Conservation (phyloP, 2,888 invertebrate species). For the Hirtodrosophila duncani region DNA sequence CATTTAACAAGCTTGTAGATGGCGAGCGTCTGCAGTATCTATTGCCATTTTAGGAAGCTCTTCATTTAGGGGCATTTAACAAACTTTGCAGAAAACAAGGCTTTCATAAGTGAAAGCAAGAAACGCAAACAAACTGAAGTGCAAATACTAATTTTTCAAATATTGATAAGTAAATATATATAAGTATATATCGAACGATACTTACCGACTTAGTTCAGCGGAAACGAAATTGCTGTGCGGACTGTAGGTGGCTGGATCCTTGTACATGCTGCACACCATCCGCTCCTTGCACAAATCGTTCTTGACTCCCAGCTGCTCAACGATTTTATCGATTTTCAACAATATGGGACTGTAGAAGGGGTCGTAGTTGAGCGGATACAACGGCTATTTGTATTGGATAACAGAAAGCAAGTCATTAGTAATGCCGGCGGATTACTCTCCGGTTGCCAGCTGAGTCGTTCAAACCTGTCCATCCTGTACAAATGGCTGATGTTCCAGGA, state of each 20-base stretch:
- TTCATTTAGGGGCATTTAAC: no score
- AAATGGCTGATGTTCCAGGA: slow-evolving; percentile 79
- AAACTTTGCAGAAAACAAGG: no score
- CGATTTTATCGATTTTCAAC: slow-evolving; percentile 86
- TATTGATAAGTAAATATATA: slow-evolving; percentile 11
- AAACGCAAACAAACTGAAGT: no score
- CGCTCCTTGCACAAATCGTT: slow-evolving; percentile 88
- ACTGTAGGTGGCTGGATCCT: slow-evolving; percentile 88
- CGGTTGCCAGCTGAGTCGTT: slow-evolving; percentile 6
- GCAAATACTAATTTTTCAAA: no score
- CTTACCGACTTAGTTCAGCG: slow-evolving; percentile 92
- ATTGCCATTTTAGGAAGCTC: no score
- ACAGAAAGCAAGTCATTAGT: slow-evolving; percentile 4
- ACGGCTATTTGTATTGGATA: slow-evolving; percentile 61
- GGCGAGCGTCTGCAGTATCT: no score
- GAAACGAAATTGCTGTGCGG: slow-evolving; percentile 93
- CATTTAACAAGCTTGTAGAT: no score
- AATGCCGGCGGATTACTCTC: neutral
- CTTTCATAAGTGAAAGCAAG: no score
- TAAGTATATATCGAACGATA: slow-evolving; percentile 38
- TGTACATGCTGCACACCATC: slow-evolving; percentile 90
- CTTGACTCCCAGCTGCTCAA: slow-evolving; percentile 84
- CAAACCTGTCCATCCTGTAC: slow-evolving; percentile 77
- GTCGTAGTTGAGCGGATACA: slow-evolving; percentile 78
- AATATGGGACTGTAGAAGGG: slow-evolving; percentile 88